phyloP scores from a whole-genome alignment of 2,797 vertebrate genomes.

The Gallirallus australis region DNA sequence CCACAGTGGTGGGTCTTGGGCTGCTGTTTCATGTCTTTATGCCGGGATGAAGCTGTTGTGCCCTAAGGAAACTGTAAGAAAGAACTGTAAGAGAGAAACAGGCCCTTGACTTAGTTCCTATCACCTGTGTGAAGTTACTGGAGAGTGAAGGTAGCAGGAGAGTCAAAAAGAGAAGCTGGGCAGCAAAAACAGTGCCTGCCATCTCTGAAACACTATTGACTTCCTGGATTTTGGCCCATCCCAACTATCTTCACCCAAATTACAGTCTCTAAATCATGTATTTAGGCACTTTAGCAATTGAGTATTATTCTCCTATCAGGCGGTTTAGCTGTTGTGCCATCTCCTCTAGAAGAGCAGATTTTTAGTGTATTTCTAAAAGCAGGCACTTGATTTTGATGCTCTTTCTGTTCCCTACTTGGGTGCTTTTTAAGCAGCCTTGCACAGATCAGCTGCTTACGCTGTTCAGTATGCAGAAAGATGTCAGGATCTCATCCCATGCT shows the following conservation, averaged over 20 bases:
- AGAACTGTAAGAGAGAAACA: background rate
- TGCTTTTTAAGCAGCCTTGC: background rate
- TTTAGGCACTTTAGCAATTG: constrained; percentile 8
- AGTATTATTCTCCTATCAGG: constrained; percentile 43
- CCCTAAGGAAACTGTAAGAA: background rate
- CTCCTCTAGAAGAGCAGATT: constrained; percentile 15
- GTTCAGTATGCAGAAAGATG: background rate
- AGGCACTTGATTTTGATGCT: constrained; percentile 31
- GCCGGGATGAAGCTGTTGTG: background rate
- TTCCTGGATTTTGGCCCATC: background rate
- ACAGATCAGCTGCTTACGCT: background rate
- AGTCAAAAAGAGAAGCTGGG: background rate
- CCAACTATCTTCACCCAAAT: background rate
- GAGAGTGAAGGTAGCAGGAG: background rate
- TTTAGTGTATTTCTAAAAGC: constrained; percentile 52
- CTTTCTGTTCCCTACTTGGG: background rate
- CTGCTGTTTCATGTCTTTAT: background rate
- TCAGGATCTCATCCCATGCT: background rate
- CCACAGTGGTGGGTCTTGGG: rapidly evolving
- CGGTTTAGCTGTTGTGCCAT: constrained; percentile 50
- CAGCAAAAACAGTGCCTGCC: background rate
- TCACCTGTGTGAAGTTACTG: background rate
- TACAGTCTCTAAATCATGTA: constrained; percentile 24
- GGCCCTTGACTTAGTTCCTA: background rate
- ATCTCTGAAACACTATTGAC: background rate